These are phyloP conservation scores for Volucella zonaria DNA, from an alignment of 2,888 invertebrate genomes.

Conservation along the genomic window DNA sequence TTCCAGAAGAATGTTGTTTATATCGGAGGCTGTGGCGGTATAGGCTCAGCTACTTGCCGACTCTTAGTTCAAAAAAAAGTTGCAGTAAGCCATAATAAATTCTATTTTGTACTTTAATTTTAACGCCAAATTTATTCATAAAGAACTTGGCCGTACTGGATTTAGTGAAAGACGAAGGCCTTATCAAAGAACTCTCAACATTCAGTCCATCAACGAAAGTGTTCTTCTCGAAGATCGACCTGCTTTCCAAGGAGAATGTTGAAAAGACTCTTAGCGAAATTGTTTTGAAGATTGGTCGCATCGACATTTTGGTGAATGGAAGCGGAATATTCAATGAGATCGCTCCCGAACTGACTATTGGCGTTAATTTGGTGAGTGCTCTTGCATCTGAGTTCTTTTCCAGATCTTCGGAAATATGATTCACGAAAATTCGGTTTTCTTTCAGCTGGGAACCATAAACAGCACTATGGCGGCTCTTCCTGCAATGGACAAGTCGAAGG, in stretches of 20 bases:
- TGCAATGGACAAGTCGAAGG: conserved; percentile 81
- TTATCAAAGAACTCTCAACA: conserved; percentile 78
- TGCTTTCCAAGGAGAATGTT: conserved; percentile 77
- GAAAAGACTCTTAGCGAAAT: conserved; percentile 77
- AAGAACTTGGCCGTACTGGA: conserved; percentile 79
- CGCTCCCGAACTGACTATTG: conserved; percentile 78
- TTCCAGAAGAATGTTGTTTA: conserved; percentile 79
- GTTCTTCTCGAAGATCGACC: conserved; percentile 78
- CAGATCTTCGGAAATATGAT: not conserved
- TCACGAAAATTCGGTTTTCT: not conserved
- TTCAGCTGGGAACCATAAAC: conserved; percentile 82
- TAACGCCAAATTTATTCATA: not conserved
- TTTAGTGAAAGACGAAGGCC: conserved; percentile 79
- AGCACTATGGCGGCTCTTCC: conserved; percentile 80
- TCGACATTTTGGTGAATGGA: conserved; percentile 67
- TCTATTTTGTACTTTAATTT: not conserved
- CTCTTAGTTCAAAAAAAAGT: conserved; percentile 78
- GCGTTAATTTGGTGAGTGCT: conserved; percentile 79
- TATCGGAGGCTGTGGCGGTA: conserved; percentile 78
- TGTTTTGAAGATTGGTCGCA: conserved; percentile 68
- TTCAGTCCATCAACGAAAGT: conserved; percentile 76
- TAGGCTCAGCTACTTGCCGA: conserved; percentile 78
- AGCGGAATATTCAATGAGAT: conserved; percentile 79
- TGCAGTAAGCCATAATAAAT: conserved; percentile 72
- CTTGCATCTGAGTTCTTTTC: not conserved